Conservation (phyloP, 2,113 vertebrate species). For the Pithys albifrons region DNA sequence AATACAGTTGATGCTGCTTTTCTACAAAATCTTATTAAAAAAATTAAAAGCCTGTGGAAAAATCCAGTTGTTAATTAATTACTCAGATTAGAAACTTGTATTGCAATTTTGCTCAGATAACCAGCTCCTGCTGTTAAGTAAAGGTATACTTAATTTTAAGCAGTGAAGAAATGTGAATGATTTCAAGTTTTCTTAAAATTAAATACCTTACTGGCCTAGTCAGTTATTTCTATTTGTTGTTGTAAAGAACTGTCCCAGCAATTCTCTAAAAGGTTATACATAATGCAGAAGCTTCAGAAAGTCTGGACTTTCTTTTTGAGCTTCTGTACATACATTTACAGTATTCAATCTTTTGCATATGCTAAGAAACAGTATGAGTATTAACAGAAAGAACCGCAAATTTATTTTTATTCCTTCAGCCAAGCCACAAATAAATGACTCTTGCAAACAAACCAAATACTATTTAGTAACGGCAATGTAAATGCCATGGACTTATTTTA, state of each 20-base stretch:
- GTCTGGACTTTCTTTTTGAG: conserved; percentile 19
- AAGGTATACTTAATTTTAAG: neutral
- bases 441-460: conserved; percentile 53
- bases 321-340: conserved; percentile 24
- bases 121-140: neutral
- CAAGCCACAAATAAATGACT: conserved; percentile 67
- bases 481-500: conserved; percentile 53
- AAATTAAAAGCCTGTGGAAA: neutral
- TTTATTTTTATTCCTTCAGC: conserved; percentile 58
- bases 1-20: neutral
- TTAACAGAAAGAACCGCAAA: conserved; percentile 46
- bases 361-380: conserved; percentile 58
- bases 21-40: neutral
- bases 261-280: neutral
- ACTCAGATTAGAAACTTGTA: neutral
- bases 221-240: neutral
- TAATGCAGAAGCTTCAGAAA: conserved; percentile 48
- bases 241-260: neutral
- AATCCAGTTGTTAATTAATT: neutral
- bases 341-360: conserved; percentile 47
- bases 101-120: neutral
- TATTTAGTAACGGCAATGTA: conserved; percentile 51
- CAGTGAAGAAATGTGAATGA: neutral
- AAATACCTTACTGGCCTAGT: neutral
- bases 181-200: neutral